Percentiles rank a stretch among this genome's conserved stretches.
Evolutionary conservation across 2,113 vertebrate genomes (phyloP).

Genomic region (Lepisosteus osseus): DNA sequence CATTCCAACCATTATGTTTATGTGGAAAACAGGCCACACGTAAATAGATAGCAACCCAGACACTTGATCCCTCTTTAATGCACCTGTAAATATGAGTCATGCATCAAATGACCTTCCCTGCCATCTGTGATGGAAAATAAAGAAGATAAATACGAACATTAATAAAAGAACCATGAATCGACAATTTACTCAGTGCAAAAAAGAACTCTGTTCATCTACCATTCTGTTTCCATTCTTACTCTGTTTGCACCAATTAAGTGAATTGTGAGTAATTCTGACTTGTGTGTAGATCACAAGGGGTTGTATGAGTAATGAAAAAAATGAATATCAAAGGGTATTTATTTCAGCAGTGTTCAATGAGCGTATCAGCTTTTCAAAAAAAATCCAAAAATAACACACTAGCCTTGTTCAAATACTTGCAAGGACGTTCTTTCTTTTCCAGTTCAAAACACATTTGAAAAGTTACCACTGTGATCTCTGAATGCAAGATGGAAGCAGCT

Average conservation of each 20-base stretch:
- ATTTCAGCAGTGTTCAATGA: too few relatives aligned
- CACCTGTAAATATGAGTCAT: slow-evolving; percentile 25
- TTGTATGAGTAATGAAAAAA: too few relatives aligned
- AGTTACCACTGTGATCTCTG: too few relatives aligned
- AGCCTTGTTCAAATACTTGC: too few relatives aligned
- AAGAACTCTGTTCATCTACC: neutral
- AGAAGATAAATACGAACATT: slow-evolving; percentile 18
- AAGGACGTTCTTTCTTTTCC: too few relatives aligned
- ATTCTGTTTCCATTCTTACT: neutral
- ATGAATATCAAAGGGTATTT: too few relatives aligned
- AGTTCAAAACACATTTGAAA: too few relatives aligned
- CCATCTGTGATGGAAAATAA: slow-evolving; percentile 31
- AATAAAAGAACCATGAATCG: neutral
- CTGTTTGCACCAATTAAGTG: neutral
- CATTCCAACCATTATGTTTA: too few relatives aligned
- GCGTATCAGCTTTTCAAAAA: too few relatives aligned
- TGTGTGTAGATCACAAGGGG: too few relatives aligned
- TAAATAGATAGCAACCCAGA: slow-evolving; percentile 26
- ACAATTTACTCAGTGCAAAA: neutral
- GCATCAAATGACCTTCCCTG: neutral
- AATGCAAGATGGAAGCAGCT: too few relatives aligned
- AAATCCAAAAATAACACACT: too few relatives aligned
- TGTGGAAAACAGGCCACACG: neutral
- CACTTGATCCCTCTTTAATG: slow-evolving; percentile 15
- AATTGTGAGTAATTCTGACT: neutral